These are phyloP conservation scores for Scaptomyza parva DNA, from an alignment of 2,888 invertebrate genomes.

Conservation along the genomic window DNA sequence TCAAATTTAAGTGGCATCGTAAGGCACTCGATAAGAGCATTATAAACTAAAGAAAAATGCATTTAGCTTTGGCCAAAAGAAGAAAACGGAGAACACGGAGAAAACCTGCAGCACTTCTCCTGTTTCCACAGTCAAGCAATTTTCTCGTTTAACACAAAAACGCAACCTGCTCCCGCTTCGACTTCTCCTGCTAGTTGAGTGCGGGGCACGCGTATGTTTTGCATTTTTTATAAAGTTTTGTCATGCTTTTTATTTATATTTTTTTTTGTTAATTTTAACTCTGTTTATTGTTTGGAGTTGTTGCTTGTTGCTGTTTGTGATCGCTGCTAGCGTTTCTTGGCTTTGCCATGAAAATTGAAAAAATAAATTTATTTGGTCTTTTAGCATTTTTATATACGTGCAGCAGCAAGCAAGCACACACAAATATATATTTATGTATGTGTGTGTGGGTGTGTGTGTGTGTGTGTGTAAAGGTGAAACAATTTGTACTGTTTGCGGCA, in stretches of 20 bases:
- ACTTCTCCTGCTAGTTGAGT: too few relatives aligned
- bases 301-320: constrained; percentile 27
- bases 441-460: background rate
- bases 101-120: background rate
- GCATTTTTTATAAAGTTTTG: constrained; percentile 64
- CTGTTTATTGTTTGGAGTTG: constrained; percentile 29
- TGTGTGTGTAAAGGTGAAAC: constrained; percentile 14
- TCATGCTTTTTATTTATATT: background rate
- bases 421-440: constrained; percentile 1
- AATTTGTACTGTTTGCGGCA: constrained; percentile 27
- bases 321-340: constrained; percentile 43
- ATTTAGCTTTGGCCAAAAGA: constrained; percentile 1
- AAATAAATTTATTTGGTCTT: constrained; percentile 76
- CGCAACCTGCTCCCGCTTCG: too few relatives aligned
- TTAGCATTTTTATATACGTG: constrained; percentile 73
- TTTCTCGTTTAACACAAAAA: constrained; percentile 4
- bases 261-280: constrained; percentile 16
- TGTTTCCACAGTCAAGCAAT: constrained; percentile 13
- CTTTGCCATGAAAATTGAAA: constrained; percentile 64
- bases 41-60: constrained; percentile 7
- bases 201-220: constrained; percentile 46
- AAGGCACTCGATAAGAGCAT: constrained; percentile 1
- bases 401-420: constrained; percentile 24
- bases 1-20: background rate
- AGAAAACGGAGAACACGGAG: background rate